phyloP scores from a whole-genome alignment of 2,113 vertebrate species.

The Syrmaticus mikado region DNA sequence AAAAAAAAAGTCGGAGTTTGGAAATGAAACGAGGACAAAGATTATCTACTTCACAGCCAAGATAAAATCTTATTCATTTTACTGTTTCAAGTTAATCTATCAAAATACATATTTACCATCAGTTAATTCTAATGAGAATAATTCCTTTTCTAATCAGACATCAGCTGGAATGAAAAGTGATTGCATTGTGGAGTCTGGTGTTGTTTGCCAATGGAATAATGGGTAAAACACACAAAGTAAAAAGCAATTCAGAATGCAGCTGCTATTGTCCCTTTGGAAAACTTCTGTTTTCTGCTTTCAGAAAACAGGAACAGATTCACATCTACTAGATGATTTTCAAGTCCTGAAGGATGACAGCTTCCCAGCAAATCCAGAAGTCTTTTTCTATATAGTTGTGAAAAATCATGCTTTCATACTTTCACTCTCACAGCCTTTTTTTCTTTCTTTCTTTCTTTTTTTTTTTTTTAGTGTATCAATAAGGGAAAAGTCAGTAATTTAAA shows the following conservation, averaged over 20 bases:
- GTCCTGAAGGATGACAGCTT: background rate
- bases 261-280: slow-evolving; percentile 3
- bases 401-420: background rate
- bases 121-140: background rate
- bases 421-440: accelerated
- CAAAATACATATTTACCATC: background rate
- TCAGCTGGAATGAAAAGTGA: background rate
- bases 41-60: background rate
- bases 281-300: slow-evolving; percentile 23
- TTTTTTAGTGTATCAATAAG: background rate
- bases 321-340: background rate
- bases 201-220: background rate
- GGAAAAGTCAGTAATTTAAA: background rate
- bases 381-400: background rate
- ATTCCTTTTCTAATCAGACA: background rate
- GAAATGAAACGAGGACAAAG: background rate
- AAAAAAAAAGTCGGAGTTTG: background rate
- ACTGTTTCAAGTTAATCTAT: background rate
- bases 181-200: background rate
- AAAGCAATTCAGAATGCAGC: background rate
- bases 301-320: slow-evolving; percentile 12
- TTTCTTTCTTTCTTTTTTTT: background rate
- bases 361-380: background rate
- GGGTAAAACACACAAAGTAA: slow-evolving; percentile 9
- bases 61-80: background rate